phyloP scores from a whole-genome alignment of 2,113 vertebrate species.

The Chloroceryle aenea region DNA sequence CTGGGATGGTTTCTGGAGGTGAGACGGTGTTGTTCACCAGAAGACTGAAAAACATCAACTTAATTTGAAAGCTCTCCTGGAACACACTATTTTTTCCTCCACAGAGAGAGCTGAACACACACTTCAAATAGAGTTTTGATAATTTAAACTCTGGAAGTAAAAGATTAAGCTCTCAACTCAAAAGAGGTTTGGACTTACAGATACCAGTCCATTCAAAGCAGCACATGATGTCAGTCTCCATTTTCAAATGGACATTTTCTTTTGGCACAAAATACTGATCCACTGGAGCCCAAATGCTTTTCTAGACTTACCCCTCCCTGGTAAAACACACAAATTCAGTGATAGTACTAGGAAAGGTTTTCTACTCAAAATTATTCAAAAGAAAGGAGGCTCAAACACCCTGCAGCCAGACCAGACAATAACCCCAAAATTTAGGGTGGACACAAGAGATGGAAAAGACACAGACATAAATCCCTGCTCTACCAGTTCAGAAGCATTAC shows the following conservation, averaged over 20 bases:
- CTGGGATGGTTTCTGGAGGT: rapidly evolving
- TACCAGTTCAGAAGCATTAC: not conserved
- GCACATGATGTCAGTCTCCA: not conserved
- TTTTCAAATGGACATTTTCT: not conserved
- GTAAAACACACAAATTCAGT: not conserved
- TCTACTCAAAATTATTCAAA: not conserved
- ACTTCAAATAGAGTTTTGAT: not conserved
- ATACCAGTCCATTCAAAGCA: not conserved
- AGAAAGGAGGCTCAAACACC: not conserved
- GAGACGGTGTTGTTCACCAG: not conserved
- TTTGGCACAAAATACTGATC: not conserved
- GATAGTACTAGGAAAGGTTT: not conserved
- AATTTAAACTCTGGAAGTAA: not conserved
- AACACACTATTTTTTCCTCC: not conserved
- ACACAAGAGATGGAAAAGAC: not conserved
- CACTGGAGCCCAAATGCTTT: not conserved
- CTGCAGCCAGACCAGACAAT: not conserved
- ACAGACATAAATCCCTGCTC: not conserved
- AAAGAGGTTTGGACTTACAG: not conserved
- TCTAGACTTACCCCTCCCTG: not conserved
- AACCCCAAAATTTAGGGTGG: not conserved
- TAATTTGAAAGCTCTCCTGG: not conserved
- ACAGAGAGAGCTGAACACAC: not conserved
- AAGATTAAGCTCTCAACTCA: not conserved
- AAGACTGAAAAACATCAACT: not conserved